Evolutionary conservation across 2,888 invertebrate genomes (phyloP).

Genomic region (Hypomecis atomaria): DNA sequence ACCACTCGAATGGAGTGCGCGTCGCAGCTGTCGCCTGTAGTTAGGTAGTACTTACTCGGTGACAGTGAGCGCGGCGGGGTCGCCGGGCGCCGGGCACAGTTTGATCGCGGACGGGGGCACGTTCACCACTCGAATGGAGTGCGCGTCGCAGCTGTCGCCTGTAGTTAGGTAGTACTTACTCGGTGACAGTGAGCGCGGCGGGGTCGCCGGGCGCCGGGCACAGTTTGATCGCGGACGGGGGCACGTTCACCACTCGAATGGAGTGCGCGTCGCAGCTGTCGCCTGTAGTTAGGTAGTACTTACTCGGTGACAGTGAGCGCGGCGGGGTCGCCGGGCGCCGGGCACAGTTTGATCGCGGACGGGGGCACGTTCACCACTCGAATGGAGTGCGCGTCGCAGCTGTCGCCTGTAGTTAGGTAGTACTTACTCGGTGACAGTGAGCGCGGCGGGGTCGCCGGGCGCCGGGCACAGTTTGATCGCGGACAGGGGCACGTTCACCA

Average conservation of each 20-base stretch:
- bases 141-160: slow-evolving; percentile 20
- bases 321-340: slow-evolving; percentile 41
- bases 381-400: slow-evolving; percentile 69
- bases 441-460: slow-evolving; percentile 44
- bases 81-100: slow-evolving; percentile 43
- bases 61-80: slow-evolving; percentile 56
- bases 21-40: slow-evolving; percentile 16
- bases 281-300: slow-evolving; percentile 85
- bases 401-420: slow-evolving; percentile 75
- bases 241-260: slow-evolving; percentile 93
- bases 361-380: slow-evolving; percentile 93
- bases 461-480: slow-evolving; percentile 52
- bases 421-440: slow-evolving; percentile 81
- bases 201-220: slow-evolving; percentile 41
- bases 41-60: slow-evolving; percentile 87
- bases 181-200: slow-evolving; percentile 58
- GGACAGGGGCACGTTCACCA: slow-evolving; percentile 90
- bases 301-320: slow-evolving; percentile 64
- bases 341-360: slow-evolving; percentile 52
- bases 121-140: slow-evolving; percentile 89
- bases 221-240: slow-evolving; percentile 75
- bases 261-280: slow-evolving; percentile 24
- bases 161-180: slow-evolving; percentile 86
- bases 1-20: slow-evolving; percentile 87
- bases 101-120: slow-evolving; percentile 85